These are phyloP conservation scores for Strigamia maritima DNA, from an alignment of 2,888 invertebrate species.

Conservation along the genomic window DNA sequence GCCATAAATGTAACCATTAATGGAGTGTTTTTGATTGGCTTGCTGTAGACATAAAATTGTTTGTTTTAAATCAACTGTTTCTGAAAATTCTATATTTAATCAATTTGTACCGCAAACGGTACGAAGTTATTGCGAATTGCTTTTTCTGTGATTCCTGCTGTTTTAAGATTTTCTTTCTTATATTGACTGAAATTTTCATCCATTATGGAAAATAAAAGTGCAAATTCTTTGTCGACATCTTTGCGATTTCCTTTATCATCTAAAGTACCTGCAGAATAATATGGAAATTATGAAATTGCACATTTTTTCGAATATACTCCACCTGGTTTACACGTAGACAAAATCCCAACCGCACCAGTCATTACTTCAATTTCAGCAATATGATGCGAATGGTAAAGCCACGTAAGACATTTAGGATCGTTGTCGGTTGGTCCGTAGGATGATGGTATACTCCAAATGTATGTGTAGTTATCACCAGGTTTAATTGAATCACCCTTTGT, in stretches of 20 bases:
- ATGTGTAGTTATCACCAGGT: not conserved
- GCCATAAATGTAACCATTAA: constrained; percentile 44
- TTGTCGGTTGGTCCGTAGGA: not conserved
- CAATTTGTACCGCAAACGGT: no score
- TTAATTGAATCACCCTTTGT: not conserved
- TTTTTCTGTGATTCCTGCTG: not conserved
- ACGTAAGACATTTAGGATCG: constrained; percentile 25
- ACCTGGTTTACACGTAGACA: constrained; percentile 8
- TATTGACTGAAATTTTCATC: constrained; percentile 45
- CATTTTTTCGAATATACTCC: no score
- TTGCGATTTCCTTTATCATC: constrained; percentile 19
- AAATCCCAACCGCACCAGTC: constrained; percentile 4
- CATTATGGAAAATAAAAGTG: constrained; percentile 43
- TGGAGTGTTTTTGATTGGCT: constrained; percentile 43
- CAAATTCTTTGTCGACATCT: constrained; percentile 41
- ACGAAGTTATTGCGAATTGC: not conserved
- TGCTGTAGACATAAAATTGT: no score
- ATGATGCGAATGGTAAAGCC: constrained; percentile 15
- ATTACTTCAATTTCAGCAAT: constrained; percentile 17
- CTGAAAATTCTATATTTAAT: no score
- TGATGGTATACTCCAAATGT: not conserved
- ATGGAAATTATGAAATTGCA: no score
- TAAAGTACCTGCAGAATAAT: constrained; percentile 29
- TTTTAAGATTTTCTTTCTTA: constrained; percentile 42
- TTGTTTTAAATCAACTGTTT: no score